Conservation (phyloP, 2,797 vertebrate genomes). For the Lutjanus argentimaculatus region DNA sequence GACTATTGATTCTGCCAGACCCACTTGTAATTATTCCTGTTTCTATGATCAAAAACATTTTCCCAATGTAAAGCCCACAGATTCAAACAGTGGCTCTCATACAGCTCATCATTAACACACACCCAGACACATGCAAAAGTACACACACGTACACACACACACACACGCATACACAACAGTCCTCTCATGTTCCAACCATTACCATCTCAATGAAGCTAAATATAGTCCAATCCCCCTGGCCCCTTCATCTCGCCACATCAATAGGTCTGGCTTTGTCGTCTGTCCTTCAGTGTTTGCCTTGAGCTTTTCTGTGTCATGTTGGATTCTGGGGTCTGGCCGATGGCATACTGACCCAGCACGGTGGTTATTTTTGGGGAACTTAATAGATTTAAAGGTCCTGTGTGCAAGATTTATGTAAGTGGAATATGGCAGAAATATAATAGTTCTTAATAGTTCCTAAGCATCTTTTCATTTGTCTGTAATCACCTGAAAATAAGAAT, state of each 20-base stretch:
- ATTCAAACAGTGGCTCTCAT: constrained; percentile 42
- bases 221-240: constrained; percentile 71
- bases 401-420: too few relatives aligned
- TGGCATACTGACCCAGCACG: constrained; percentile 55
- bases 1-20: constrained; percentile 52
- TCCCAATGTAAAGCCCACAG: constrained; percentile 36
- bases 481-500: too few relatives aligned
- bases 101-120: constrained; percentile 30
- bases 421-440: too few relatives aligned
- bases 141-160: constrained; percentile 2
- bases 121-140: constrained; percentile 18
- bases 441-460: too few relatives aligned
- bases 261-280: constrained; percentile 70
- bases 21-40: constrained; percentile 53
- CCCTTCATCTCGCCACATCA: constrained; percentile 82
- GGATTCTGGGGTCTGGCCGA: constrained; percentile 40
- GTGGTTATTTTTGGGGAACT: constrained; percentile 30
- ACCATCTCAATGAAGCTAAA: constrained; percentile 85
- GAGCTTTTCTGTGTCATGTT: constrained; percentile 61
- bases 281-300: constrained; percentile 48
- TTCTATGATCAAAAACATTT: constrained; percentile 56
- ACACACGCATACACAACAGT: constrained; percentile 27
- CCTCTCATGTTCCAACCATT: constrained; percentile 80
- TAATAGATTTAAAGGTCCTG: too few relatives aligned
- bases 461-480: too few relatives aligned